Percentiles rank a stretch among this genome's conserved stretches.
These are phyloP conservation scores for Theropithecus gelada DNA, from an alignment of 2,113 vertebrate species.

Conservation along the genomic window DNA sequence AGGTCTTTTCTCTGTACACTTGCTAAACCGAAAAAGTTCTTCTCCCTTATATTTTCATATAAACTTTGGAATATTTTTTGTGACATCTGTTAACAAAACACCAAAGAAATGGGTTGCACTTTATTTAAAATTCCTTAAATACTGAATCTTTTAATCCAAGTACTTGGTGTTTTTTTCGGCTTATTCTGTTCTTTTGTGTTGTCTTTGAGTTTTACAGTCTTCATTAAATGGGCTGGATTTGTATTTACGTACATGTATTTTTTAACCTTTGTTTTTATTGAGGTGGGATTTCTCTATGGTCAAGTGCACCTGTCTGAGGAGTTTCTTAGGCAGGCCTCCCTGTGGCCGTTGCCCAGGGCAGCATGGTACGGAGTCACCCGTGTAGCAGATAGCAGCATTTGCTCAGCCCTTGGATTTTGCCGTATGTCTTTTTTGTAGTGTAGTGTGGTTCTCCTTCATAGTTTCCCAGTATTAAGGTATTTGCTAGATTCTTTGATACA, in stretches of 20 bases:
- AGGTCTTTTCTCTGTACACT: not conserved
- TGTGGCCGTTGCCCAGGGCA: not conserved
- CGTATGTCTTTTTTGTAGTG: not conserved
- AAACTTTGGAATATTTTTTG: not conserved
- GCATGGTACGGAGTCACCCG: not conserved
- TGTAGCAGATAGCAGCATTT: too few species aligned
- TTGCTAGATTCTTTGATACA: not conserved
- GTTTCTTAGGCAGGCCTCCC: accelerated
- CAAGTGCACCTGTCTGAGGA: not conserved
- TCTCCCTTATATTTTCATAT: not conserved
- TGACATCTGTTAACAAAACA: not conserved
- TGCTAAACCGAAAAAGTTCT: not conserved
- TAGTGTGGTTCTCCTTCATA: not conserved
- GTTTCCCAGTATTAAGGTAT: not conserved
- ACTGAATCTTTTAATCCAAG: not conserved
- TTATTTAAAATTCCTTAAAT: too few species aligned
- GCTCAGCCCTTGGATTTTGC: not conserved
- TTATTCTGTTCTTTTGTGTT: not conserved
- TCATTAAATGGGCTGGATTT: not conserved
- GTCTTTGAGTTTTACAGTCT: not conserved
- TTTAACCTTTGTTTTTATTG: not conserved
- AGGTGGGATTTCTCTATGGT: not conserved
- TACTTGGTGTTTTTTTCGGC: not conserved
- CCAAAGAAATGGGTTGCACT: not conserved
- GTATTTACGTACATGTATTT: not conserved